Evolutionary conservation across 2,113 vertebrate genomes (phyloP).

Genomic region (Tylochromis polylepis): DNA sequence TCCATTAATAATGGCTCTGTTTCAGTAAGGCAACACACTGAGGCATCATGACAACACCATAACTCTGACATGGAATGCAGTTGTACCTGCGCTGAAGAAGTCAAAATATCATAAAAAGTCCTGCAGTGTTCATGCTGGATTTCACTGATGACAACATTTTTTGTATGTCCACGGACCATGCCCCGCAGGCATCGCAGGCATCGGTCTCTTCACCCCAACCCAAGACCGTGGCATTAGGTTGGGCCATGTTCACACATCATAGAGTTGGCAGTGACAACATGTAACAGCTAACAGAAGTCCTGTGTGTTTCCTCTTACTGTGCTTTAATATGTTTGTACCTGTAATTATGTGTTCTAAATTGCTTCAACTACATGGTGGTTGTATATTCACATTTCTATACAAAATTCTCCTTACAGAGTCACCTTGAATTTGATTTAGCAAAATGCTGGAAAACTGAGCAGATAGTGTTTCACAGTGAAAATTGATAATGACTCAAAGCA

Average conservation of each 20-base stretch:
- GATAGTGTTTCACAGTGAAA: not conserved
- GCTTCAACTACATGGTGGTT: not conserved
- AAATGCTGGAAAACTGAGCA: not conserved
- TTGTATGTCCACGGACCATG: conserved; percentile 1
- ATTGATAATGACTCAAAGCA: not conserved
- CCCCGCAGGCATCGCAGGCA: conserved; percentile 3
- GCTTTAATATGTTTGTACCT: not conserved
- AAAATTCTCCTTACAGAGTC: not conserved
- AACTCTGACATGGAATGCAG: not conserved
- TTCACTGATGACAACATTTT: not conserved
- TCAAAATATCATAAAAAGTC: not conserved
- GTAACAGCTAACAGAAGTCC: conserved; percentile 26
- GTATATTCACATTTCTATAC: not conserved
- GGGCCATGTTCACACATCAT: conserved; percentile 37
- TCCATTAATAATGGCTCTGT: not conserved
- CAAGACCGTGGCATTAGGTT: not conserved
- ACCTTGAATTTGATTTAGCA: not conserved
- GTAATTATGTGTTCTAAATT: not conserved
- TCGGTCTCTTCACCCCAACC: not conserved
- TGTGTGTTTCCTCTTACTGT: not conserved
- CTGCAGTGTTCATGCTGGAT: not conserved
- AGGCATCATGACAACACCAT: not conserved
- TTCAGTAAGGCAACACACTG: not conserved
- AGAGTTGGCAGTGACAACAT: conserved; percentile 29
- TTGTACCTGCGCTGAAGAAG: not conserved